Evolutionary conservation across 2,888 invertebrate species (phyloP).

Genomic region (Steinernema hermaphroditum): DNA sequence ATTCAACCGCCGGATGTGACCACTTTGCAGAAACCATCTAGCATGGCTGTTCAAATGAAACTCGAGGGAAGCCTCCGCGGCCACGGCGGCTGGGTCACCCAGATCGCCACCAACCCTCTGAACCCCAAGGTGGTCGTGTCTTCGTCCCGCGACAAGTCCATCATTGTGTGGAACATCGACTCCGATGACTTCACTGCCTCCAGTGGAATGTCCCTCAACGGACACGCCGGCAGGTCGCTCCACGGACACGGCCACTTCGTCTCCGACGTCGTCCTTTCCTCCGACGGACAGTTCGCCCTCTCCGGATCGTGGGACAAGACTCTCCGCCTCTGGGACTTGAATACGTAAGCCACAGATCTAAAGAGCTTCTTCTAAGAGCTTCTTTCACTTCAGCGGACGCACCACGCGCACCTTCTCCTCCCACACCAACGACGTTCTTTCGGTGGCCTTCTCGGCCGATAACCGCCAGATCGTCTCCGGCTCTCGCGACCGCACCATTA

Average conservation of each 20-base stretch:
- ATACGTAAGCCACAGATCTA: slow-evolving; percentile 72
- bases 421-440: slow-evolving; percentile 98
- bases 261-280: slow-evolving; percentile 96
- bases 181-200: slow-evolving; percentile 90
- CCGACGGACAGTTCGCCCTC: slow-evolving; percentile 97
- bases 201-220: slow-evolving; percentile 77
- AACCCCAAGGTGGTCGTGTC: slow-evolving; percentile 93
- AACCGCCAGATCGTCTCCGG: slow-evolving; percentile 99
- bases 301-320: slow-evolving; percentile 99
- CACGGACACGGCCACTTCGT: slow-evolving; percentile 98
- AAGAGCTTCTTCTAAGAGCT: background rate
- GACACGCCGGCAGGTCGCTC: slow-evolving; percentile 90
- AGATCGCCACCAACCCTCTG: slow-evolving; percentile 97
- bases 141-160: slow-evolving; percentile 83
- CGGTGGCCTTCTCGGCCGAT: slow-evolving; percentile 98
- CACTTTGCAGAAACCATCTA: too few species aligned
- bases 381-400: slow-evolving; percentile 52
- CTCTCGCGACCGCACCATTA: slow-evolving; percentile 96
- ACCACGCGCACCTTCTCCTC: slow-evolving; percentile 97
- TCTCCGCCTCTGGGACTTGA: slow-evolving; percentile 95
- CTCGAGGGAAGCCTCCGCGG: slow-evolving; percentile 91
- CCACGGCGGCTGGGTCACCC: slow-evolving; percentile 99
- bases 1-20: too few species aligned
- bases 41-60: slow-evolving; percentile 81
- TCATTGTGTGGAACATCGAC: slow-evolving; percentile 97